phyloP scores from a whole-genome alignment of 64 coral and sea anemone species.

The Astreopora myriophthalma region DNA sequence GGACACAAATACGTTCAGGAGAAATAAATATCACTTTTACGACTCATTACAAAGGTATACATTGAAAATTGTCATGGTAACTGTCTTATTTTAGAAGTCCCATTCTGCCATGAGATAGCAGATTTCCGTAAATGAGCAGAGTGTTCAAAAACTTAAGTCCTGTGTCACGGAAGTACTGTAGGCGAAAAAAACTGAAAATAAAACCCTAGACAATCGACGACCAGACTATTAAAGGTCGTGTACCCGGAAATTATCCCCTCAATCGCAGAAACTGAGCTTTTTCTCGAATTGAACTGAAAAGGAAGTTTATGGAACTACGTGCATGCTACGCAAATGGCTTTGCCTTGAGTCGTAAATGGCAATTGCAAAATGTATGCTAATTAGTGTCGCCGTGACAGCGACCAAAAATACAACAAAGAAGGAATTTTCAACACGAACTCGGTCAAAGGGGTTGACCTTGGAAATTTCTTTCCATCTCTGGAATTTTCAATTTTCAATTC shows the following conservation, averaged over 20 bases:
- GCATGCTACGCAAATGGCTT: neutral
- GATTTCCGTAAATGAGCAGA: neutral
- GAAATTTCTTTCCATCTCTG: neutral
- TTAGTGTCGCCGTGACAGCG: conserved; percentile 39
- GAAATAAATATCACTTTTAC: neutral
- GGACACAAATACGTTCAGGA: no score
- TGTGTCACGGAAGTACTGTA: conserved; percentile 30
- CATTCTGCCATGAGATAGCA: conserved; percentile 1
- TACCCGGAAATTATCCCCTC: neutral
- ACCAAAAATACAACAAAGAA: conserved; percentile 11
- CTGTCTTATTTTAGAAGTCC: neutral
- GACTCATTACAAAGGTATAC: neutral
- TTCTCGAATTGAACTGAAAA: neutral
- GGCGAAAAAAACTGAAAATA: neutral
- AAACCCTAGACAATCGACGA: neutral
- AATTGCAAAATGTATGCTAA: conserved; percentile 59
- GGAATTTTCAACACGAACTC: conserved; percentile 55
- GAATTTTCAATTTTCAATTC: neutral
- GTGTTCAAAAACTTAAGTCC: neutral
- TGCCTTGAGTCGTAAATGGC: conserved; percentile 7
- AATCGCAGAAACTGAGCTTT: neutral
- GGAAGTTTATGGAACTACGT: neutral
- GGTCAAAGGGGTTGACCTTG: conserved; percentile 3
- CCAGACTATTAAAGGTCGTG: neutral
- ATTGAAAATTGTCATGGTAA: conserved; percentile 12